Percentiles rank a stretch among this genome's conserved stretches.
Evolutionary conservation across 2,113 vertebrate species (phyloP).

Genomic region (Salvelinus fontinalis): DNA sequence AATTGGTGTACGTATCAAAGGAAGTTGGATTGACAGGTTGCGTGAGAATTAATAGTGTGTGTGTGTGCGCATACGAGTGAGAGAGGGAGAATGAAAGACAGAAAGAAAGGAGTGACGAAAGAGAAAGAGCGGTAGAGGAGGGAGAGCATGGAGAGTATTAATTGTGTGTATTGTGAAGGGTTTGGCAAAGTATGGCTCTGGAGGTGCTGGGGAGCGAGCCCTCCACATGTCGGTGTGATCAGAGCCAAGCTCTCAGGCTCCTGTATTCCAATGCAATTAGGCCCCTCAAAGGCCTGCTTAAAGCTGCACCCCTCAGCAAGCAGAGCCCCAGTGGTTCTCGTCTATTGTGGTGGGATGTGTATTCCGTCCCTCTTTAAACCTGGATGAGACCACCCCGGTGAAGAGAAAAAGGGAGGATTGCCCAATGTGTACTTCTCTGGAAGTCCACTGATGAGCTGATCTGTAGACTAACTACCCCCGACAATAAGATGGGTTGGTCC

Average conservation of each 20-base stretch:
- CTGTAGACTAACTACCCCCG: constrained; percentile 32
- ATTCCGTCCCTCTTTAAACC: constrained; percentile 71
- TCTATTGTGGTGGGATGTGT: constrained; percentile 70
- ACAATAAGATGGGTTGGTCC: constrained; percentile 10
- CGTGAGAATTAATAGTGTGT: constrained; percentile 63
- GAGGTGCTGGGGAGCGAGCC: constrained; percentile 62
- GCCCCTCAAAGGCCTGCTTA: constrained; percentile 90
- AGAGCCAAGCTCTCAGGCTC: constrained; percentile 81
- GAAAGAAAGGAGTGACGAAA: not conserved
- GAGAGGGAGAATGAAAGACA: constrained; percentile 20
- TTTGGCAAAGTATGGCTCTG: constrained; percentile 67
- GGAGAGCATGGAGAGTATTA: constrained; percentile 63
- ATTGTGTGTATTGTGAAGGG: constrained; percentile 68
- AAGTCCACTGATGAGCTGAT: constrained; percentile 40
- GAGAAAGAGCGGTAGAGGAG: constrained; percentile 52
- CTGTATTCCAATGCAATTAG: constrained; percentile 95
- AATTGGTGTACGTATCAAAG: constrained; percentile 67
- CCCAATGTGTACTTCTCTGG: constrained; percentile 30
- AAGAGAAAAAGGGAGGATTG: constrained; percentile 71
- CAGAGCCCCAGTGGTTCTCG: constrained; percentile 68
- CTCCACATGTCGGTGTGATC: constrained; percentile 73
- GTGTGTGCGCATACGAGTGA: constrained; percentile 11
- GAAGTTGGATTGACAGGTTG: constrained; percentile 60
- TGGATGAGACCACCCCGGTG: constrained; percentile 75
- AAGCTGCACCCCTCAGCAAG: constrained; percentile 78